Evolutionary conservation across 2,113 vertebrate genomes (phyloP).

Genomic region (Symphodus melops): DNA sequence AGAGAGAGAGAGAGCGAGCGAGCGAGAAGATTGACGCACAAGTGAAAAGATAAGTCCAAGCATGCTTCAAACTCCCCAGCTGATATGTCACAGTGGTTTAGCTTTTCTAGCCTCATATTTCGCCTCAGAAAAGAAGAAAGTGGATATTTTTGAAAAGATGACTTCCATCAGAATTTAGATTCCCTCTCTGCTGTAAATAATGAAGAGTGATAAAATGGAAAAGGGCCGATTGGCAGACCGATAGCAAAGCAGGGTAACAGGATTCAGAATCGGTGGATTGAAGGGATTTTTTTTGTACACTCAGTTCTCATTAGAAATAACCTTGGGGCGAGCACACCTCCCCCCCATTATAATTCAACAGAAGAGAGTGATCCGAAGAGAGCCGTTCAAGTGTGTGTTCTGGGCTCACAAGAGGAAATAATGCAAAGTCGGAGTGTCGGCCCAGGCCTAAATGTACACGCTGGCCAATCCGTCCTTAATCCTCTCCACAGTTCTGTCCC

Average conservation of each 20-base stretch:
- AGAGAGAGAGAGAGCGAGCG: conserved; percentile 5
- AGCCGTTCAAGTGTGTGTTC: conserved; percentile 34
- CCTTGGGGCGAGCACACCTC: conserved; percentile 43
- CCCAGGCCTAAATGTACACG: conserved; percentile 15
- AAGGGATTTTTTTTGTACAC: conserved; percentile 4
- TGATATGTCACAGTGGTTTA: conserved; percentile 67
- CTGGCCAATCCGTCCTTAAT: conserved; percentile 38
- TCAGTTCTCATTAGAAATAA: conserved; percentile 35
- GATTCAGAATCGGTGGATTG: conserved; percentile 34
- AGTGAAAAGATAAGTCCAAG: conserved; percentile 72
- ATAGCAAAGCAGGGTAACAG: conserved; percentile 33
- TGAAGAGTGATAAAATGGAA: conserved; percentile 37
- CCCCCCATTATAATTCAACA: conserved; percentile 30
- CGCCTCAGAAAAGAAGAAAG: conserved; percentile 39
- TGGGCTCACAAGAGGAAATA: conserved; percentile 41
- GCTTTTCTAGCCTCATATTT: conserved; percentile 40
- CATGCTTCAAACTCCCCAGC: conserved; percentile 49
- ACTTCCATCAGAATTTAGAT: conserved; percentile 61
- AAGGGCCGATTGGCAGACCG: conserved; percentile 17
- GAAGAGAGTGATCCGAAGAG: conserved; percentile 19
- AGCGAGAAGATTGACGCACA: conserved; percentile 64
- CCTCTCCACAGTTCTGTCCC: conserved; percentile 22
- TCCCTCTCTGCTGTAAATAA: conserved; percentile 54
- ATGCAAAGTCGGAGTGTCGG: conserved; percentile 41
- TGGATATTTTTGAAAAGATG: conserved; percentile 38